Base-by-base conservation (phyloP, 1,140 invertebrate genomes). In the Lamellibrachia luymesi region DNA sequence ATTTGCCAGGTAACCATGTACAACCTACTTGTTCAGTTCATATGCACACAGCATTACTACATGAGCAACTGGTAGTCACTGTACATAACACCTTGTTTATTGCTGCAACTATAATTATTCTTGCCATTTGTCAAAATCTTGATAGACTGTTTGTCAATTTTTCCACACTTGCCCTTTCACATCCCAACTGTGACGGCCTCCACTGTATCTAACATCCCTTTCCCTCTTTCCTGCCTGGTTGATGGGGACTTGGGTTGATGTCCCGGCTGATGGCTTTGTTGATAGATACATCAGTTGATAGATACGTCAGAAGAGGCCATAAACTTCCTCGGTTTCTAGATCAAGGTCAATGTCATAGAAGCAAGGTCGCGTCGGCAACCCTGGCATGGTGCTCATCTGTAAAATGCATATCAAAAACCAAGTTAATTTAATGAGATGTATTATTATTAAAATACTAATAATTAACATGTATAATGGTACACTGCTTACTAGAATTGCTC, bases 301-400 rank as follows among this genome's bases (percentile, higher is more conserved):
- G 64, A 17, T 4, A 22, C 64, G 25, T 80, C 64, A 96, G 50
- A 95, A 95, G 13, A 96, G 94, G 25, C 96, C 96, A 10, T 96
- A 93, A 92, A 96, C 95, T 94, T 96, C 96, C 91, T 96, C 96
- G n/a, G 96, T 96, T 27, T 96, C 95, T 8, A 95, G 95, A 96
- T 99, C 98, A 94, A 99, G 97, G 95, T 99, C 99, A 94, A 99
- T 99, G 95, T 99, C 99, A 95, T 98, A 99, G 96, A 99, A 98
- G 95, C 98, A 98, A 49, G 99, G 99, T 93, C 99, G 97, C 0
- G 99, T 99, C 27, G 98, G 97, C 90, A 99, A 97, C 92, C 99
- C 99, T 25, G 99, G 99, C 98, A 99, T 99, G 96, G 98, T 98
- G 95, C 97, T 97, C 95, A 99, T 98, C 97, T 97, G 95, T 80